These are phyloP conservation scores for Hassar affinis DNA, from an alignment of 2,113 vertebrate genomes.

Conservation along the genomic window DNA sequence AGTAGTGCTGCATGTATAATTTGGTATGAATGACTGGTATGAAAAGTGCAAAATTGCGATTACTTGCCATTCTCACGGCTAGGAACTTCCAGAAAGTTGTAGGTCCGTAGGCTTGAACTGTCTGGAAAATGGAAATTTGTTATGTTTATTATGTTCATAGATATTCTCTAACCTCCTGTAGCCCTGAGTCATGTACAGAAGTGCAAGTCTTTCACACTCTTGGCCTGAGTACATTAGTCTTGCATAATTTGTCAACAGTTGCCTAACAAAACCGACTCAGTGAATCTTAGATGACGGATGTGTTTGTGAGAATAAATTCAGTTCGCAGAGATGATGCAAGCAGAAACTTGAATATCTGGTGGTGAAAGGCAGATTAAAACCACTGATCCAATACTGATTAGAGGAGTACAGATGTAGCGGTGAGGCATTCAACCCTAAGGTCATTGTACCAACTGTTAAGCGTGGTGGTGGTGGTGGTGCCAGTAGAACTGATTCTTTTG, in stretches of 20 bases:
- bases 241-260: not conserved
- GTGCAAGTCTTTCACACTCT: not conserved
- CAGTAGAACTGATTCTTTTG: no score
- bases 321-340: slow-evolving; percentile 66
- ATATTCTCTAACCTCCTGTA: not conserved
- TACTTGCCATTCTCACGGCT: no score
- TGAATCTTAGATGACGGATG: not conserved
- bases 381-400: no score
- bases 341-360: slow-evolving; percentile 71
- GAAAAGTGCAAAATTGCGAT: no score
- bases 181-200: not conserved
- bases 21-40: no score
- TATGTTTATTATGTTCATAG: not conserved
- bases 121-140: not conserved
- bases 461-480: no score
- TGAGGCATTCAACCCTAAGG: no score
- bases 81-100: no score
- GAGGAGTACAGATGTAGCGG: no score
- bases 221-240: not conserved
- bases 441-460: no score
- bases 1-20: no score
- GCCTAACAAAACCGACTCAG: not conserved
- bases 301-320: not conserved
- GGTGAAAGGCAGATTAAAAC: slow-evolving; percentile 64
- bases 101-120: not conserved